Base-by-base conservation (phyloP, 2,888 invertebrate genomes). In the Epirrita christyi region DNA sequence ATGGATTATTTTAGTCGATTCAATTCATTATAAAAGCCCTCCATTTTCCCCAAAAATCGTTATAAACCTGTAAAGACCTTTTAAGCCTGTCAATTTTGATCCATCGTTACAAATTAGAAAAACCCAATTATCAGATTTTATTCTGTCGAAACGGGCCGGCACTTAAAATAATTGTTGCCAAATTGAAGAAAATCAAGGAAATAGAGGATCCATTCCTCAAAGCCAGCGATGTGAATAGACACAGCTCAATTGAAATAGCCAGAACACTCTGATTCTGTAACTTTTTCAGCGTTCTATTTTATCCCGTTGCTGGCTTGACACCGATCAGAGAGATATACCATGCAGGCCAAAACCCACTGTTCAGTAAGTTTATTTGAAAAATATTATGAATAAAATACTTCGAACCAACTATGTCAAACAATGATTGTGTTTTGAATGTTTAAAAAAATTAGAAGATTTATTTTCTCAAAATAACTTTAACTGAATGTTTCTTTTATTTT, bases 101-200 rank as follows among this genome's bases (percentile, higher is more conserved):
- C 52, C 38, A 40, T 40, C 5, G 44, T 32, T 28, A 37, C 44
- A 49, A 55, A 44, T 49, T 38, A 49, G 27, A 49, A 56, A 55
- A 42, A 21, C 40, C 34, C 49, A 49, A 55, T 55, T 46, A 41
- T 28, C 43, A 21, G 14, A 57, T 43, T 47, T 47, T 48, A 42
- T 50, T 37, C 34, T 47, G 8, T 53, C n/a, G 43, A 40, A 49
- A 49, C 15, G 45, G 28, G 32, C 13, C 9, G 32, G 55, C 62
- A 63, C 61, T 59, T 53, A 55, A 21, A 59, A 61, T 61, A 63
- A 61, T 61, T 63, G 61, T 63, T 52, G 36, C 56, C 61, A 48
- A 61, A 55, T 59, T 59, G 63, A 55, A 55, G 55, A 59, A 59
- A 58, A 59, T 63, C 50, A 46, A 28, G 59, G 47, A 55, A 59